These are phyloP conservation scores for Atractosteus spatula DNA, from an alignment of 2,113 vertebrate species.

Conservation along the genomic window DNA sequence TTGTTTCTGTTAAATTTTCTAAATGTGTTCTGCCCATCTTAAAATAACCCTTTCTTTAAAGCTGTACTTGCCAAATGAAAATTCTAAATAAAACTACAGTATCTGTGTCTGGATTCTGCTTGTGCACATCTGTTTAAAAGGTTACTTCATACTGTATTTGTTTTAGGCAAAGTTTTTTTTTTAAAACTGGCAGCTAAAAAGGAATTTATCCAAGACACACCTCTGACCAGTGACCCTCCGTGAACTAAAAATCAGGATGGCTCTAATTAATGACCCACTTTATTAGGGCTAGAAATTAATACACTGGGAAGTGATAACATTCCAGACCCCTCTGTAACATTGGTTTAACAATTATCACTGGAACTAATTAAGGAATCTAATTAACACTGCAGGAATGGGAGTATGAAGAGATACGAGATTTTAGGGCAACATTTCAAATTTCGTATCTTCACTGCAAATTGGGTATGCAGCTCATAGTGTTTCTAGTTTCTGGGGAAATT, in stretches of 20 bases:
- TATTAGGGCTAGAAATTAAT: conserved; percentile 39
- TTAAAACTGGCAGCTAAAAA: not conserved
- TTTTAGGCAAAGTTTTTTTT: not conserved
- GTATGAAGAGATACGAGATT: conserved; percentile 25
- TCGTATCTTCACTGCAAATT: conserved; percentile 47
- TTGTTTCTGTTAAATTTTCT: too few relatives aligned
- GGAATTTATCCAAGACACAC: conserved; percentile 21
- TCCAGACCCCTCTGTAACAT: conserved; percentile 42
- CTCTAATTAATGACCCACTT: conserved; percentile 63
- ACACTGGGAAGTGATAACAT: conserved; percentile 36
- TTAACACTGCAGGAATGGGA: conserved; percentile 60
- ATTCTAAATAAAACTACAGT: conserved; percentile 36
- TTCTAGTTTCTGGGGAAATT: conserved; percentile 62
- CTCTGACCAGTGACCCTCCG: conserved; percentile 26
- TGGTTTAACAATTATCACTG: conserved; percentile 60
- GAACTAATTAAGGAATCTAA: conserved; percentile 74
- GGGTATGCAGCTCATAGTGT: conserved; percentile 31
- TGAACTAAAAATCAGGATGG: conserved; percentile 47
- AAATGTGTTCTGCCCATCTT: not conserved
- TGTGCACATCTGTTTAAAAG: conserved; percentile 21
- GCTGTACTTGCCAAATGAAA: conserved; percentile 19
- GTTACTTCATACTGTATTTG: not conserved
- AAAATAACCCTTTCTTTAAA: conserved; percentile 29
- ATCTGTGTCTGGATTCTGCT: conserved; percentile 17
- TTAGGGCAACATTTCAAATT: conserved; percentile 45